phyloP scores from a whole-genome alignment of 2,888 invertebrate genomes.

The Calameuta idolon region DNA sequence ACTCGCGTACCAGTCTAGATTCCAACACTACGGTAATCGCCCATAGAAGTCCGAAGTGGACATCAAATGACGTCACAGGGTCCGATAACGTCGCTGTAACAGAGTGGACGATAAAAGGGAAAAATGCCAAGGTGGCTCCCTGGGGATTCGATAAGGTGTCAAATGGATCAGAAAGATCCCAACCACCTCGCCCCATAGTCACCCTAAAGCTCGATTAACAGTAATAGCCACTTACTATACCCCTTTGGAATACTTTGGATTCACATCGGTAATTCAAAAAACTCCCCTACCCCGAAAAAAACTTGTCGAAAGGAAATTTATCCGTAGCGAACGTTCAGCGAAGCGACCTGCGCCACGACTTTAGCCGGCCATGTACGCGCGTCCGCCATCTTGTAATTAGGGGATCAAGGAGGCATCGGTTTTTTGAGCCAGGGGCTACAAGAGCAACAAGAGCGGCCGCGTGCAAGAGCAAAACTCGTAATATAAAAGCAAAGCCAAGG shows the following conservation, averaged over 20 bases:
- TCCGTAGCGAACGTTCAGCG: neutral
- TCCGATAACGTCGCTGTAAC: constrained; percentile 19
- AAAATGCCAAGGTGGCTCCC: constrained; percentile 28
- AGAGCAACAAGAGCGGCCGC: constrained; percentile 15
- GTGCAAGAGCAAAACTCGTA: constrained; percentile 41
- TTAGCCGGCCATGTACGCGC: constrained; percentile 54
- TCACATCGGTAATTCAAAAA: neutral
- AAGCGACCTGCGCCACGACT: neutral
- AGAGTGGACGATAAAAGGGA: constrained; percentile 30
- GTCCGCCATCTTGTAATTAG: constrained; percentile 65
- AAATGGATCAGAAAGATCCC: constrained; percentile 11
- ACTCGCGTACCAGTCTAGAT: neutral
- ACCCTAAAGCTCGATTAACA: neutral
- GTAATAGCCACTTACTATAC: neutral
- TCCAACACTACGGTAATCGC: neutral
- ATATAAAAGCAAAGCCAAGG: constrained; percentile 37
- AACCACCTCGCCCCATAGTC: neutral
- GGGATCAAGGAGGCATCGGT: constrained; percentile 60
- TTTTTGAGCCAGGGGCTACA: constrained; percentile 59
- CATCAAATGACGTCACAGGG: neutral
- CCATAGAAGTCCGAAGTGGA: neutral
- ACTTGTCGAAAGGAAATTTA: neutral
- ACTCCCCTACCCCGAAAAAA: neutral
- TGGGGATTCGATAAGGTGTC: constrained; percentile 10
- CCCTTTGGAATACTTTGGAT: neutral